These are phyloP conservation scores for Aphaenogaster ashmeadi DNA, from an alignment of 1,140 invertebrate genomes.

Conservation along the genomic window DNA sequence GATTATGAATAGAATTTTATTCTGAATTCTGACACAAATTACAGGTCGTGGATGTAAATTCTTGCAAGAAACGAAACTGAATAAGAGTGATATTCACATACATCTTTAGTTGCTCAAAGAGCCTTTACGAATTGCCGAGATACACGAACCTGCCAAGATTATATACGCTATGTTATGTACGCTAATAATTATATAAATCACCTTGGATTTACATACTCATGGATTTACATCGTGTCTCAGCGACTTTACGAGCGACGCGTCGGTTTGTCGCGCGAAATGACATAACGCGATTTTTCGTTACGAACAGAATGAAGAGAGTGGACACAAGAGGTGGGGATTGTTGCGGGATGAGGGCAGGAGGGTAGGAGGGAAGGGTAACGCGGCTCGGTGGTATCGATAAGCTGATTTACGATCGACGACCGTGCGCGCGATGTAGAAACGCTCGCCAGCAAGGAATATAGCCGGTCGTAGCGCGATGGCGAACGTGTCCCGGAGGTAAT, in stretches of 20 bases:
- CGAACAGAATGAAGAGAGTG: conserved; percentile 11
- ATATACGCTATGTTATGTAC: neutral
- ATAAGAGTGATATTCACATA: neutral
- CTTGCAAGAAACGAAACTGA: neutral
- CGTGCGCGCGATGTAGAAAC: conserved; percentile 38
- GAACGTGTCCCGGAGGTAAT: conserved; percentile 59
- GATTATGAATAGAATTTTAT: neutral
- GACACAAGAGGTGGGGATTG: neutral
- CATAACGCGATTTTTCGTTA: conserved; percentile 34
- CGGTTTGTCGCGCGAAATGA: conserved; percentile 22
- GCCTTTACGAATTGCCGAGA: neutral
- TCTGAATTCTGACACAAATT: neutral
- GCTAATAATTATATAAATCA: conserved; percentile 17
- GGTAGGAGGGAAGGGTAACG: neutral
- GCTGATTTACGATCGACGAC: conserved; percentile 63
- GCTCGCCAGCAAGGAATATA: conserved; percentile 52
- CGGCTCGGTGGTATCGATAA: conserved; percentile 46
- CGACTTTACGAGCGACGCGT: neutral
- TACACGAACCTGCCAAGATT: neutral
- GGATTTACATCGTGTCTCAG: neutral
- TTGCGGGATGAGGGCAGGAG: neutral
- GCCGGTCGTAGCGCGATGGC: conserved; percentile 42
- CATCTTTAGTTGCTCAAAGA: neutral
- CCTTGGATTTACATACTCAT: neutral
- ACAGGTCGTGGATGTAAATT: neutral